Evolutionary conservation across 92 coral and sea anemone species (phyloP), one percentile per base, ranked within the genome.

Genomic region (Desmophyllum pertusum): DNA sequence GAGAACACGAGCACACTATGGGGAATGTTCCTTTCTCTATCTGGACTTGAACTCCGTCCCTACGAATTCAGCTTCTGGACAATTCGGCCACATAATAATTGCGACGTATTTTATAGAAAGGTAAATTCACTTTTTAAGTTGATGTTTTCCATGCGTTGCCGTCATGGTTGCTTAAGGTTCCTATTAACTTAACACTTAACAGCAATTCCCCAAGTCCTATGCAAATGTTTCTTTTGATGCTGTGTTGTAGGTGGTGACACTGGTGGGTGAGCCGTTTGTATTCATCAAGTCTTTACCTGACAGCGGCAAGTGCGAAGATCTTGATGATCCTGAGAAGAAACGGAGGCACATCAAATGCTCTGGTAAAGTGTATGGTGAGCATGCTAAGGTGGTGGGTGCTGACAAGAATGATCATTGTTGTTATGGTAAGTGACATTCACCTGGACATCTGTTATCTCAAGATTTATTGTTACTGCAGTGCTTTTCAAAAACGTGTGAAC

Each of bases 221-320:
- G n/a, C n/a, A n/a, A n/a, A n/a, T n/a, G n/a, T n/a, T n/a, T n/a
- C n/a, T n/a, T 61, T n/a, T 38, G 41, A 48, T 80, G 17, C 18
- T 25, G 66, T 50, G 46, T 48, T 70, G 46, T 81, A 95, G 98
- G 95, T 95, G 13, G 93, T 94, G 41, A 95, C 98, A 18, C 27
- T 95, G 78, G 92, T 93, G 45, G 97, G 97, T 31, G 97, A 93
- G 68, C 98, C 98, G 30, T 94, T 96, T 85, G 95, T 96, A 19
- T 92, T 90, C 55, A 95, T 96, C 27, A 75, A 87, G 51, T 84
- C 87, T 19, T 72, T 88, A 27, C 99, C 98, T 27, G 21, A 50
- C 25, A 92, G 93, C 72, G 97, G 99, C 35, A 87, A 48, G 25
- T 96, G 99, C 46, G 84, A 89, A 52, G 97, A 94, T 45, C 95